Base-by-base conservation (phyloP, 2,797 vertebrate species). In the Epinephelus coioides region DNA sequence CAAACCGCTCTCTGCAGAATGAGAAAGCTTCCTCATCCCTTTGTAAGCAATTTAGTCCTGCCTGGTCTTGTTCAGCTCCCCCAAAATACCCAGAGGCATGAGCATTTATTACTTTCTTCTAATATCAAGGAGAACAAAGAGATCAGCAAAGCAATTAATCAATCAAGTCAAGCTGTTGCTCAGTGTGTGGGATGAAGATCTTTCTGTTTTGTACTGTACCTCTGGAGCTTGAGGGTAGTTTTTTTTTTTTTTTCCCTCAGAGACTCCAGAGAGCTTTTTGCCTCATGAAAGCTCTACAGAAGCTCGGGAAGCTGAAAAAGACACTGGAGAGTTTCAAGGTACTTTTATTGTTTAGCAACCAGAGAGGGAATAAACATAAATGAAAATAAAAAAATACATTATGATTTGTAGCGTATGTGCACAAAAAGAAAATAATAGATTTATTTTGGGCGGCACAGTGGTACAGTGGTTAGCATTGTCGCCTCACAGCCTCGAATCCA, bases 101-200 rank as follows among this genome's bases (percentile, higher is more conserved):
- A 74, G 55, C 85, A 86, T 87, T 91, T 90, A 90, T 91, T 91
- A 89, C 86, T 82, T 82, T 85, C 74, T 76, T 89, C 86, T 88
- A 88, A 88, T 90, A 91, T 84, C 86, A 76, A 76, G 71, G 80
- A 88, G 77, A 82, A 77, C 78, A 64, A 81, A 50, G 64, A 86
- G 86, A 90, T 90, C 84, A 86, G 69, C 66, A 81, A 86, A 77
- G 76, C 78, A 86, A 86, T 91, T 89, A 85, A 88, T 91, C 87
- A 90, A 78, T 88, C 87, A 91, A 84, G 81, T 83, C 81, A 76
- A 90, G 74, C 81, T 81, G 83, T 66, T 70, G 76, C 69, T 34
- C 61, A 59, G 71, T 47, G 65, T 69, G 79, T 85, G 78, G 76
- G 83, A 82, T 80, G 73, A 83, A 86, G 79, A 79, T 80, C 73